These are phyloP conservation scores for Drosophila borborema DNA, from an alignment of 2,888 invertebrate genomes.

Conservation along the genomic window DNA sequence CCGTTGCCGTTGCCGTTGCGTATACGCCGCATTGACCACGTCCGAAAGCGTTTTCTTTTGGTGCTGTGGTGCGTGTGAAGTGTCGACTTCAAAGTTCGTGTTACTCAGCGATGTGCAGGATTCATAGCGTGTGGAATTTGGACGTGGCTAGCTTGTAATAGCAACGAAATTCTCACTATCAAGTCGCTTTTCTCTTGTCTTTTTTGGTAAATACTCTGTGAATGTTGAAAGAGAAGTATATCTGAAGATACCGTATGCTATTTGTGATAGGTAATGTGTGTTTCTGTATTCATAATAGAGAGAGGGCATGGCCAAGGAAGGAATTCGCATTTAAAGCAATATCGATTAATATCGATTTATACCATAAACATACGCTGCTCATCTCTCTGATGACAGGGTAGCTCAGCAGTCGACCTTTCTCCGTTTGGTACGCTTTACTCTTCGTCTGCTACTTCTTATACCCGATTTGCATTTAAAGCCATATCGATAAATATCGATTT, in stretches of 20 bases:
- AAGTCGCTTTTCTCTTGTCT: background rate
- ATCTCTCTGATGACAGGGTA: background rate
- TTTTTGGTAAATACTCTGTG: background rate
- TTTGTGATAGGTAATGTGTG: background rate
- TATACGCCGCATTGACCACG: slow-evolving; percentile 44
- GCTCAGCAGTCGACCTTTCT: background rate
- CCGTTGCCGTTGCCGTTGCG: slow-evolving; percentile 48
- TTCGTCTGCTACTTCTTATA: slow-evolving; percentile 27
- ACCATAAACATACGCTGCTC: too few relatives aligned
- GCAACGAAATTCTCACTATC: slow-evolving; percentile 18
- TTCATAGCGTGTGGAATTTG: slow-evolving; percentile 61
- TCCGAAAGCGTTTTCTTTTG: slow-evolving; percentile 1
- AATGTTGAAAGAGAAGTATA: background rate
- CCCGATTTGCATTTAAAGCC: slow-evolving; percentile 6
- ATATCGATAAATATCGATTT: too few relatives aligned
- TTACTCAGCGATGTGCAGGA: slow-evolving; percentile 35
- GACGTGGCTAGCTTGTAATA: slow-evolving; percentile 16
- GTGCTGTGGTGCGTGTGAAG: slow-evolving; percentile 33
- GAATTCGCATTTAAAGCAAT: background rate
- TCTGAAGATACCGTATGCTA: rapidly evolving
- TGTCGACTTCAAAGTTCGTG: slow-evolving; percentile 42
- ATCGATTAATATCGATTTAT: background rate
- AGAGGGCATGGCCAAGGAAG: background rate
- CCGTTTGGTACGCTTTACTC: background rate
- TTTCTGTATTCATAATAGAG: background rate